phyloP scores from a whole-genome alignment of 2,888 invertebrate species.

The Eledona agricola region DNA sequence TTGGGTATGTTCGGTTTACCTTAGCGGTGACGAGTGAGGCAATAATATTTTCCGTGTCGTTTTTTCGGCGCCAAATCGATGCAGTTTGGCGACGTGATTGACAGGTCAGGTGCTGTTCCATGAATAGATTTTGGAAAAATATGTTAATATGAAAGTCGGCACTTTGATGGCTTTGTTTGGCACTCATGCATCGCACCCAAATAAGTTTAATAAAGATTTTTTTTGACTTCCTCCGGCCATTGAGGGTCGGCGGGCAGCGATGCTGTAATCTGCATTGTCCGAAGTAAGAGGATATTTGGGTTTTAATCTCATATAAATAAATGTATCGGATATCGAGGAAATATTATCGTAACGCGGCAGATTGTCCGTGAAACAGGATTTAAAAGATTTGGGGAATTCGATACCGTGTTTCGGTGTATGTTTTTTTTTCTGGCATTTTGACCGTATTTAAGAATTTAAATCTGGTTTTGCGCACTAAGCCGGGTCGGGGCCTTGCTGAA shows the following conservation, averaged over 20 bases:
- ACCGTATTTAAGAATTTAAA: slow-evolving; percentile 31
- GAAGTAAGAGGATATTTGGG: slow-evolving; percentile 15
- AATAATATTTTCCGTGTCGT: slow-evolving; percentile 7
- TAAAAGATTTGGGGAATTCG: slow-evolving; percentile 30
- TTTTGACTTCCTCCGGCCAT: slow-evolving; percentile 22
- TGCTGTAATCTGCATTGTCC: slow-evolving; percentile 20
- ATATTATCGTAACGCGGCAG: slow-evolving; percentile 17
- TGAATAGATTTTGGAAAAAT: slow-evolving; percentile 20
- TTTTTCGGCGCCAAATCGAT: background rate
- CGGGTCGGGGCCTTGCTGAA: slow-evolving; percentile 10
- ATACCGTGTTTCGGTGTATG: slow-evolving; percentile 20
- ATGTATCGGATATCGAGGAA: slow-evolving; percentile 26
- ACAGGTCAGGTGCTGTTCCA: slow-evolving; percentile 25
- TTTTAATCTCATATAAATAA: slow-evolving; percentile 31
- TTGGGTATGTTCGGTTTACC: slow-evolving; percentile 36
- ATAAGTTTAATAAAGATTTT: slow-evolving; percentile 17
- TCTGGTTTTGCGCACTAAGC: slow-evolving; percentile 19
- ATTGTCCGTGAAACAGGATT: slow-evolving; percentile 39
- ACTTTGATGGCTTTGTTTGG: slow-evolving; percentile 23
- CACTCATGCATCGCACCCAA: slow-evolving; percentile 22
- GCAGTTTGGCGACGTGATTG: slow-evolving; percentile 12
- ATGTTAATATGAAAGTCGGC: slow-evolving; percentile 11
- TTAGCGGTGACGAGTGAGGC: slow-evolving; percentile 29
- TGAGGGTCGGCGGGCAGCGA: no score
- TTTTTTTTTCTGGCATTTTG: slow-evolving; percentile 21